These are phyloP conservation scores for Drosophila paulistorum DNA, from an alignment of 1,140 invertebrate species.

Conservation along the genomic window DNA sequence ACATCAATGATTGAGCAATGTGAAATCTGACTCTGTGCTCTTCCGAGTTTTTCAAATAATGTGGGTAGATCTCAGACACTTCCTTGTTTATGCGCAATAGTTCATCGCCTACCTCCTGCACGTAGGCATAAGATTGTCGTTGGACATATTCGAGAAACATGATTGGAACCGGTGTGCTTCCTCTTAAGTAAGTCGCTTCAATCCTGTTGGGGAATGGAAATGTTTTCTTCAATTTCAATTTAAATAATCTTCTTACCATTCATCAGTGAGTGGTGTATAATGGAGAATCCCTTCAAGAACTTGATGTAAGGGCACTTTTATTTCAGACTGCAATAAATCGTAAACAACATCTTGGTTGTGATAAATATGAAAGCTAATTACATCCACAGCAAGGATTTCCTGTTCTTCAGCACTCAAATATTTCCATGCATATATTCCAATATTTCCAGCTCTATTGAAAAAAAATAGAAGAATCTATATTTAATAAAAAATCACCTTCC, in stretches of 20 bases:
- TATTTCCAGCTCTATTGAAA: not conserved
- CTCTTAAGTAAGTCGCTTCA: not conserved
- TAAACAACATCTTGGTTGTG: not conserved
- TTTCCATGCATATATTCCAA: constrained; percentile 32
- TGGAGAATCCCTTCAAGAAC: constrained; percentile 38
- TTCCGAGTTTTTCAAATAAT: constrained; percentile 83
- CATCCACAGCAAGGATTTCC: constrained; percentile 19
- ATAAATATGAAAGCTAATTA: constrained; percentile 6
- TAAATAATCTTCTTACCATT: constrained; percentile 37
- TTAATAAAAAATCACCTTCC: too few species aligned
- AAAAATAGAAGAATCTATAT: not conserved
- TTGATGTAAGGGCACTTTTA: not conserved
- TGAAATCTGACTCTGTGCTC: constrained; percentile 83
- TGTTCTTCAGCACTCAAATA: constrained; percentile 35
- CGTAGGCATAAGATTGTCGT: not conserved
- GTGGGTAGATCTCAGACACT: constrained; percentile 54
- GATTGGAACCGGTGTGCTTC: too few species aligned
- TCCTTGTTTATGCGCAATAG: constrained; percentile 51
- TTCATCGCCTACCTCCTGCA: not conserved
- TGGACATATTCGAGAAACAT: not conserved
- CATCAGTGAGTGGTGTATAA: constrained; percentile 53
- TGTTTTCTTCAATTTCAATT: not conserved
- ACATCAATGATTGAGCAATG: constrained; percentile 80
- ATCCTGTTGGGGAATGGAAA: not conserved
- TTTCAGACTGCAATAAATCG: not conserved